Evolutionary conservation across 2,113 vertebrate species (phyloP), one percentile per base, ranked within the genome.

Genomic region (Ciconia maguari): DNA sequence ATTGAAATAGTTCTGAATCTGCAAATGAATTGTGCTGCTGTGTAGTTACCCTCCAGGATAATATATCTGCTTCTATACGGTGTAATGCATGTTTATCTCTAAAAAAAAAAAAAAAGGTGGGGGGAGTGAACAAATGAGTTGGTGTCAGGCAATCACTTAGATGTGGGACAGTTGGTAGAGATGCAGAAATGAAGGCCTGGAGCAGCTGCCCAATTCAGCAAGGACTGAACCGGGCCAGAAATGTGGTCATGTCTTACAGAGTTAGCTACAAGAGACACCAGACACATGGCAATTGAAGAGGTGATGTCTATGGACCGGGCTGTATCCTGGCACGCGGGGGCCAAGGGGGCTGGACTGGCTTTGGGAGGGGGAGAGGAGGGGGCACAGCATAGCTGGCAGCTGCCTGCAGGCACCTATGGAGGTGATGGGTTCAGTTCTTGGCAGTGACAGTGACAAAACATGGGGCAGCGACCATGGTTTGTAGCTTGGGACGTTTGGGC

Each of bases 1-100:
- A 90, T n/a, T 91, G 66, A 61, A 91, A 62, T 82, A 36, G 36
- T 69, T 85, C 24, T 64, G 87, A 88, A 70, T 91, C 75, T 94
- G 83, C 71, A 88, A 30, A 58, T 94, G 74, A 61, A 38, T 80
- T 91, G 34, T 9, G 11, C 27, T 79, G 80, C 78, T 61, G 21
- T 66, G 55, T 79, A 55, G 38, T 93, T 81, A 81, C 36, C 57
- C 34, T 87, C 81, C 38, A 79, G 66, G 58, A 83, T 76, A 87
- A 18, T 74, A 5, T 2, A 0, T 51, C 44, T 75, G 34, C 81
- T 94, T 79, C 74, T 80, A 49, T 60, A 49, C 2, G 4, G 34
- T 2, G 0, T 62, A 61, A 76, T 26, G 41, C 7, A 0, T 46
- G 82, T 48, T 94, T 93, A 79, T 69, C 57, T 79, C 32, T 34